phyloP scores from a whole-genome alignment of 2,888 invertebrate genomes.

The Heteromurus nitidus region DNA sequence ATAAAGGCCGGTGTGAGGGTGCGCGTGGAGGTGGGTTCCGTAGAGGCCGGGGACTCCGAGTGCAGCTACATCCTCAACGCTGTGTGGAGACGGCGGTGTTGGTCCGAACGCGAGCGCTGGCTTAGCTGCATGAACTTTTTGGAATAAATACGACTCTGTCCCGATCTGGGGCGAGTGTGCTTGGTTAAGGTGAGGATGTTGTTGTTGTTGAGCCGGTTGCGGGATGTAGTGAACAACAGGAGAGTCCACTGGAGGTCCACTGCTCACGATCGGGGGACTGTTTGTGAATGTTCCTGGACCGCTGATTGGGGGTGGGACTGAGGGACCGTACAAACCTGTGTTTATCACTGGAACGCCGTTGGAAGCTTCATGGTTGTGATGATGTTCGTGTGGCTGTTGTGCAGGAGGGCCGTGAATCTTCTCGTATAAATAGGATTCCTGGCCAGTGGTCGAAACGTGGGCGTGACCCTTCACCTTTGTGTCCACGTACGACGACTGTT shows the following conservation, averaged over 20 bases:
- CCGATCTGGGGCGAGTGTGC: background rate
- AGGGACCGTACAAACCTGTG: slow-evolving; percentile 51
- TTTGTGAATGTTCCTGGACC: slow-evolving; percentile 49
- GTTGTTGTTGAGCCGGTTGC: background rate
- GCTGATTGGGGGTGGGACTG: slow-evolving; percentile 54
- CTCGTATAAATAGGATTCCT: slow-evolving; percentile 48
- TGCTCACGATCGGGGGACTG: slow-evolving; percentile 21
- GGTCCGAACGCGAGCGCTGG: slow-evolving; percentile 48
- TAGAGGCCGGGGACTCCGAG: slow-evolving; percentile 9
- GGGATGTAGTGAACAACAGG: background rate
- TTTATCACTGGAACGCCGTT: slow-evolving; percentile 25
- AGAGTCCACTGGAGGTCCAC: background rate
- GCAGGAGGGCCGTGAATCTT: slow-evolving; percentile 50
- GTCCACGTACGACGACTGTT: slow-evolving; percentile 37
- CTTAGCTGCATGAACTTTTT: slow-evolving; percentile 41
- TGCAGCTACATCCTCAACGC: slow-evolving; percentile 33
- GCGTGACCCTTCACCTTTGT: slow-evolving; percentile 42
- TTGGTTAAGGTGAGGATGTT: background rate
- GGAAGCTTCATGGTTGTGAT: background rate
- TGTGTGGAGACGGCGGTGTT: slow-evolving; percentile 53
- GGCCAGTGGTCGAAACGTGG: slow-evolving; percentile 8
- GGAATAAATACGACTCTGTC: slow-evolving; percentile 44
- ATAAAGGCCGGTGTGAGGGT: slow-evolving; percentile 41
- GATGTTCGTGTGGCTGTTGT: background rate
- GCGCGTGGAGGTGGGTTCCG: background rate